Base-by-base conservation (phyloP, 2,797 vertebrate species). In the Hylomyscus alleni region DNA sequence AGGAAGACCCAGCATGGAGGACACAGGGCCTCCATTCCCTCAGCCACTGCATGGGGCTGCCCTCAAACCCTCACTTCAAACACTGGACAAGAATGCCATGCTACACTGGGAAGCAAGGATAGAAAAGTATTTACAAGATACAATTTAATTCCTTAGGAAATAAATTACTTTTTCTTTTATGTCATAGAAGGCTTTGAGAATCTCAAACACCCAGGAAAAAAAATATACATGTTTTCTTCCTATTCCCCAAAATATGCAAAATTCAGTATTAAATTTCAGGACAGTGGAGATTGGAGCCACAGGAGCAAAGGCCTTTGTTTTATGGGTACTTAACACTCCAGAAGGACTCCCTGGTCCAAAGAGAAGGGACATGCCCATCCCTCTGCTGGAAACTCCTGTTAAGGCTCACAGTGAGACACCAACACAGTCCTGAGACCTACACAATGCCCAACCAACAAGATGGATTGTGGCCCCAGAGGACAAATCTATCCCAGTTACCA, bases 111-210 rank as follows among this genome's bases (percentile, higher is more conserved):
- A 62, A 58, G 44, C 19, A 60, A 91, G 54, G 69, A 78, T 0
- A 62, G 5, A 54, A 26, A 73, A 54, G 73, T 19, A 26, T 54
- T 20, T 54, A 2, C 44, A 24, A 47, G 24, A 72, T 29, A 75
- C 0, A 11, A 34, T 7, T 17, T 9, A 52, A 40, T 3, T 58
- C 72, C 62, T 78, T 52, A 26, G 1, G 7, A 37, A 69, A 15
- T 76, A 76, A 76, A 47, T 47, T 1, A 31, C 3, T 69, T 78
- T 44, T 73, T 47, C 37, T 67, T 87, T 0, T 24, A 73, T 76
- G 29, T 81, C 91, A 69, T 19, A 76, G 58, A 85, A 44, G 24
- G 88, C 31, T 80, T n/a, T 58, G 26, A 91, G 29, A 82, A 82
- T 69, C 52, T 85, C 86, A 44, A n/a, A 85, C 80, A 40, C 72